These are phyloP conservation scores for Psittacula derbiana DNA, from an alignment of 2,797 vertebrate species.

Conservation along the genomic window DNA sequence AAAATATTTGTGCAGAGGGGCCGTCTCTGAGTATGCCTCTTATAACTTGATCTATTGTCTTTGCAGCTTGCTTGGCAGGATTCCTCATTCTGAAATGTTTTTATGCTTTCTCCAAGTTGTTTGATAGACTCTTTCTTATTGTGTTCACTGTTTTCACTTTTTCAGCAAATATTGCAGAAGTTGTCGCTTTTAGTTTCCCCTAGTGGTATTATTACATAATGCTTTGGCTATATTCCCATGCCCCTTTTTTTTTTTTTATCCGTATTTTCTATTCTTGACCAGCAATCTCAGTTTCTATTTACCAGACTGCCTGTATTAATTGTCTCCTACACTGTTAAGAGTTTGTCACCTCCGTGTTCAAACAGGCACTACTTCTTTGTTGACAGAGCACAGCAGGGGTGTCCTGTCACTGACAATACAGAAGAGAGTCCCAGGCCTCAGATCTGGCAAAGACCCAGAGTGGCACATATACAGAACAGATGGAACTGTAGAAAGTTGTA, in stretches of 20 bases:
- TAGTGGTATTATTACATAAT: not conserved
- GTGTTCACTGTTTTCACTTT: not conserved
- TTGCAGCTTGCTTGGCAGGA: not conserved
- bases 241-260: not conserved
- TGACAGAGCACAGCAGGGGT: conserved; percentile 8
- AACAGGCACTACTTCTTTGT: not conserved
- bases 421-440: not conserved
- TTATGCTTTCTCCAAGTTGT: not conserved
- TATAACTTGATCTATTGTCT: not conserved
- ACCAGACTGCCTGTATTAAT: not conserved
- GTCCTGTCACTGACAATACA: not conserved
- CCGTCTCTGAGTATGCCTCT: not conserved
- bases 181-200: not conserved
- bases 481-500: not conserved
- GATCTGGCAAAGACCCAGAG: not conserved
- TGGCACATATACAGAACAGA: conserved; percentile 1
- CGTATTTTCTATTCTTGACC: not conserved
- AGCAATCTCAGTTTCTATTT: not conserved
- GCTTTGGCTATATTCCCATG: not conserved
- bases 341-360: not conserved
- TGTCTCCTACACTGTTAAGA: not conserved
- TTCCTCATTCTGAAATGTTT: not conserved
- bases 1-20: not conserved
- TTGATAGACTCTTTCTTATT: not conserved
- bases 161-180: not conserved